Conservation (phyloP, 2,113 vertebrate species). For the Perognathus longimembris region DNA sequence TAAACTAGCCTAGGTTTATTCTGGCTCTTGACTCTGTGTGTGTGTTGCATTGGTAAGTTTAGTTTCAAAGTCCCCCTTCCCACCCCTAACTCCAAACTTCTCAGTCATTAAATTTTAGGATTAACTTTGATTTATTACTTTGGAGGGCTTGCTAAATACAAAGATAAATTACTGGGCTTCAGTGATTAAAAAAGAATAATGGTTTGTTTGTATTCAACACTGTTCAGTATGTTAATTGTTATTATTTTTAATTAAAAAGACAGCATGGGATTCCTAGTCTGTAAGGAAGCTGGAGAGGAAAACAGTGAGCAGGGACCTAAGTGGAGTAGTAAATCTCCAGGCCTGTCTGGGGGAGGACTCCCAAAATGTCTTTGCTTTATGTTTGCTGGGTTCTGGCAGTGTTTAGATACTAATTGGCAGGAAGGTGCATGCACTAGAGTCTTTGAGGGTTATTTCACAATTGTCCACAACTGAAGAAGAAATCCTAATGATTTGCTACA, state of each 20-base stretch:
- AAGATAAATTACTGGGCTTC: slow-evolving; percentile 72
- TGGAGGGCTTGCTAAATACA: slow-evolving; percentile 60
- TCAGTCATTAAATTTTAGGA: slow-evolving; percentile 70
- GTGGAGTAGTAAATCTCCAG: neutral
- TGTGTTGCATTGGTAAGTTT: slow-evolving; percentile 34
- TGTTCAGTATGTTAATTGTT: slow-evolving; percentile 74
- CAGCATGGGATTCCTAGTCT: slow-evolving; percentile 40
- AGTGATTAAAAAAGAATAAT: slow-evolving; percentile 75
- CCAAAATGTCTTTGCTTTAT: neutral
- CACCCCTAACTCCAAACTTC: neutral
- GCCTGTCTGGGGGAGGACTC: too few species aligned
- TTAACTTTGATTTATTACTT: slow-evolving; percentile 75
- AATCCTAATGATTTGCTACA: neutral
- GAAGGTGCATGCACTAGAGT: neutral
- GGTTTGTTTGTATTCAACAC: slow-evolving; percentile 67
- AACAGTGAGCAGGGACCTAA: neutral
- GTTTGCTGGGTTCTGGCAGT: neutral
- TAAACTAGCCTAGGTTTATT: neutral
- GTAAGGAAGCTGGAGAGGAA: slow-evolving; percentile 49
- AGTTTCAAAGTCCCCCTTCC: slow-evolving; percentile 63
- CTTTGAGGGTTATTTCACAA: neutral
- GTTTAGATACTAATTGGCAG: neutral
- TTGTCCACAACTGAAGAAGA: neutral
- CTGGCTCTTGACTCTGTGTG: neutral
- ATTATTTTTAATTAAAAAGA: slow-evolving; percentile 79